Evolutionary conservation across 2,888 invertebrate species (phyloP).

Genomic region (Lordiphosa fenestrarum): DNA sequence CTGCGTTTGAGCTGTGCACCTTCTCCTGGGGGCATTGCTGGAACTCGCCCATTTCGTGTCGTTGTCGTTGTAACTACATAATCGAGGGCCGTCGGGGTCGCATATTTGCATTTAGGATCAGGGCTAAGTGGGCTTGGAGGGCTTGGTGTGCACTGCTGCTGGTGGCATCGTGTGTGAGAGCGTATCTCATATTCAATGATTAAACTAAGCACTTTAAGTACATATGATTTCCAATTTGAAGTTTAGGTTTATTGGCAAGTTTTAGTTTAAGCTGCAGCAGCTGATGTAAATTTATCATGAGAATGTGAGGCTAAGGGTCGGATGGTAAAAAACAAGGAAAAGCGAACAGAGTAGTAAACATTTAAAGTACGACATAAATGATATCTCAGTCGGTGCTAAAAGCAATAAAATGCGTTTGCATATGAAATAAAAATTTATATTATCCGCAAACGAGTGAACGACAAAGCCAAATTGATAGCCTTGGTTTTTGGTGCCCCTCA

Average conservation of each 20-base stretch:
- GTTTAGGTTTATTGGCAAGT: constrained; percentile 15
- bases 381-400: no score
- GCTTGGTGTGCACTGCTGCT: constrained; percentile 17
- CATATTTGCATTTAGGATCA: constrained; percentile 57
- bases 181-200: constrained; percentile 50
- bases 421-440: no score
- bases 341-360: no score
- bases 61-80: constrained; percentile 44
- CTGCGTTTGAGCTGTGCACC: constrained; percentile 21
- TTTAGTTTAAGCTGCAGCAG: constrained; percentile 3
- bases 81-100: constrained; percentile 37
- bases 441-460: no score
- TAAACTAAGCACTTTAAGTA: constrained; percentile 37
- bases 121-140: constrained; percentile 36
- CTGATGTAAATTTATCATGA: not conserved
- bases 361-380: no score
- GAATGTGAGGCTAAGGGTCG: no score
- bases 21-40: constrained; percentile 29
- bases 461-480: no score
- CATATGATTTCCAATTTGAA: constrained; percentile 34
- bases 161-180: constrained; percentile 16
- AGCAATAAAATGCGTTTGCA: no score
- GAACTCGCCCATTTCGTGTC: constrained; percentile 49
- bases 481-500: no score
- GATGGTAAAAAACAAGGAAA: no score